These are phyloP conservation scores for Diaperis boleti DNA, from an alignment of 2,888 invertebrate species.

Conservation along the genomic window DNA sequence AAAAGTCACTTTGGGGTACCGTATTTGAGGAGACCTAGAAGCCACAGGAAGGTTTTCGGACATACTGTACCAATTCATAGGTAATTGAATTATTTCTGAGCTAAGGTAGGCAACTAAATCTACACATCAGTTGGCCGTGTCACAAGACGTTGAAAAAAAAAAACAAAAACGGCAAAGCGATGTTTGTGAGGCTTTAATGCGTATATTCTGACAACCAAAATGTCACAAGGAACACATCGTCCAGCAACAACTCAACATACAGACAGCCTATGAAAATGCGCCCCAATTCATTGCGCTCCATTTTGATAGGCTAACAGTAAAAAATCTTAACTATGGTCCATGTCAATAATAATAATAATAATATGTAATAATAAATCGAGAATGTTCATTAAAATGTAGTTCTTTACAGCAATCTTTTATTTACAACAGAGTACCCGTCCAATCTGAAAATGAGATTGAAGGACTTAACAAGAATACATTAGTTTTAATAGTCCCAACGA, in stretches of 20 bases:
- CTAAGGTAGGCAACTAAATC: too few species aligned
- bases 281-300: conserved; percentile 17
- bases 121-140: too few species aligned
- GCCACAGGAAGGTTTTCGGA: too few species aligned
- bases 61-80: too few species aligned
- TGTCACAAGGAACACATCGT: conserved; percentile 38
- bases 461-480: conserved; percentile 57
- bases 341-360: conserved; percentile 41
- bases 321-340: conserved; percentile 41
- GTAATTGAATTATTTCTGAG: too few species aligned
- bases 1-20: too few species aligned
- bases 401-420: conserved; percentile 58
- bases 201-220: conserved; percentile 44
- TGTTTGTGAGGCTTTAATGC: conserved; percentile 39
- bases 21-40: too few species aligned
- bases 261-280: conserved; percentile 41
- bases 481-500: conserved; percentile 46
- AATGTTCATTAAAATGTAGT: conserved; percentile 46
- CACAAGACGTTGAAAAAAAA: too few species aligned
- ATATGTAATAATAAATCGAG: conserved; percentile 26
- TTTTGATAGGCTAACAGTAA: conserved; percentile 37
- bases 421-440: conserved; percentile 56
- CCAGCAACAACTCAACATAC: conserved; percentile 38
- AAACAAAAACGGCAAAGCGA: too few species aligned
- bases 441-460: conserved; percentile 50